These are phyloP conservation scores for Muschampia plurimacula DNA, from an alignment of 2,888 invertebrate species.

Conservation along the genomic window DNA sequence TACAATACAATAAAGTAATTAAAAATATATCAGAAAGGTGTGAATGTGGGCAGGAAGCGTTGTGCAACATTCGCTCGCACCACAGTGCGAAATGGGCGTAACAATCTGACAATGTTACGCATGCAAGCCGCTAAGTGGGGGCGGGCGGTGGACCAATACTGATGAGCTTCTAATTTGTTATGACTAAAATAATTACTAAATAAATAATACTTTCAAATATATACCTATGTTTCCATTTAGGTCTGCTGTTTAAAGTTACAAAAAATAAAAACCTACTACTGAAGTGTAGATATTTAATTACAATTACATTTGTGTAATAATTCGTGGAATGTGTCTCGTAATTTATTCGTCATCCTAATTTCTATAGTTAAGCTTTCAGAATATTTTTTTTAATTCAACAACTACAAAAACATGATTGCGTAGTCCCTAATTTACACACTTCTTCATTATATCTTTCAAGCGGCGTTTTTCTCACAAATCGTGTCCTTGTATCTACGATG, in stretches of 20 bases:
- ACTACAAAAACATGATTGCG: neutral
- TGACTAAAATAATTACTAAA: no score
- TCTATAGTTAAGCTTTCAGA: no score
- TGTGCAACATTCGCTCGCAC: conserved; percentile 70
- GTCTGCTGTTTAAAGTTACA: no score
- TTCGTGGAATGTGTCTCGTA: no score
- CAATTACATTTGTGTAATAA: neutral
- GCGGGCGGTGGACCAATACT: neutral
- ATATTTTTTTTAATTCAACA: no score
- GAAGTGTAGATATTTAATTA: neutral
- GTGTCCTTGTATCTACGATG: no score
- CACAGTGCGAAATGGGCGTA: conserved; percentile 65
- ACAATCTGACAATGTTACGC: conserved; percentile 48
- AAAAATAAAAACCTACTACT: no score
- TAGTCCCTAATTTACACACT: no score
- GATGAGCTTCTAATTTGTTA: neutral
- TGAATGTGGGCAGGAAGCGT: conserved; percentile 45
- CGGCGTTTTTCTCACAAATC: no score
- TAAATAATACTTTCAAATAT: neutral
- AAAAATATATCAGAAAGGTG: conserved; percentile 6
- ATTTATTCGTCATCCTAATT: no score
- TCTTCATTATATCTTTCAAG: no score
- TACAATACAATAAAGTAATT: neutral
- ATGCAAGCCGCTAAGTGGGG: conserved; percentile 44
- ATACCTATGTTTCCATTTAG: neutral